Evolutionary conservation across 2,113 vertebrate genomes (phyloP), one percentile per base, ranked within the genome.

Genomic region (Procavia capensis): DNA sequence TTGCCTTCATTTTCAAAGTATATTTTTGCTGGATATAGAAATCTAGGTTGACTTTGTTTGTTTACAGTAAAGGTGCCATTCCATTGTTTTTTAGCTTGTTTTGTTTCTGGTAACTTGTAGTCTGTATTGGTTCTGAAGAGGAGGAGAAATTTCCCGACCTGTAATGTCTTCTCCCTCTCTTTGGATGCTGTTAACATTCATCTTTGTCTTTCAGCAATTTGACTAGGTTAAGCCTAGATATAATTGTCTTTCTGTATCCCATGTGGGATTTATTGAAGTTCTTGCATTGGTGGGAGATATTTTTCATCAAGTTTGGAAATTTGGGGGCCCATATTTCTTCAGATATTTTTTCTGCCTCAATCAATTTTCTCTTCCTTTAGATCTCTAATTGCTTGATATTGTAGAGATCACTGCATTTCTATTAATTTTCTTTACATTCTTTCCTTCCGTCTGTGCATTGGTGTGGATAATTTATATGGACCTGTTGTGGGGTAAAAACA

Each of bases 1-100:
- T 95, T 92, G 36, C 85, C 43, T 70, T 85, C n/a, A 88, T 85
- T 76, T 96, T 41, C 63, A 92, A 75, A 93, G 80, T 17, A 34
- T 70, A 88, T 70, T 76, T 96, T 95, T 80, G 47, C 27, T 76
- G 25, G 25, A 66, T 57, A 47, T 47, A 83, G 31, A 92, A 83
- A 87, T 94, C 82, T 92, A 66, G 66, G 68, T 82, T 85, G 80
- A 76, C 29, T 66, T 41, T 45, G 9, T 82, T 84, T 81, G 13
- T 64, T 88, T 57, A 70, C 8, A 29, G 57, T 47, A 84, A 80
- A 57, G 17, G 70, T 36, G 31, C 24, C 25, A 39, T 87, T 81
- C 39, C 64, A 45, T 39, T 74, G 34, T 84, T 78, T 74, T 54
- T 29, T 88, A 92, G 64, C 25, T 66, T 93, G 63, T 36, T 45